Base-by-base conservation (phyloP, 2,113 vertebrate genomes). In the Mesoclemmys tuberculata region DNA sequence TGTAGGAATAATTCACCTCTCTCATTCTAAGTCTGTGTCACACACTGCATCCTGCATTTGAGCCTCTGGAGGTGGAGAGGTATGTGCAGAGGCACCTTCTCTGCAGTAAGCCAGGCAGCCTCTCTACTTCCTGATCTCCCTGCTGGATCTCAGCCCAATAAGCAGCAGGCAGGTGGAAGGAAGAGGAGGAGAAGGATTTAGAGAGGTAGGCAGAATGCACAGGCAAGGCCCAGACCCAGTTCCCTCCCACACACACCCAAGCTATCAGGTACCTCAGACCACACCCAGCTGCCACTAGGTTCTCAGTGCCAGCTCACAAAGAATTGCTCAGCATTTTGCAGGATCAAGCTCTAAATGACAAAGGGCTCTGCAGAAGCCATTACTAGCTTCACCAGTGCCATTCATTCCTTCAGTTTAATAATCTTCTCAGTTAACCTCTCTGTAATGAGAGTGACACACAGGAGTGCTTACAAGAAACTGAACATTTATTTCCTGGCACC, bases 101-200 rank as follows among this genome's bases (percentile, higher is more conserved):
- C 85, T 49, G 56, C 84, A 91, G 84, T 85, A 89, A 0, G 0
- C 2, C n/a, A 61, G 13, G 29, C 68, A 68, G 21, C 71, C n/a
- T 44, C 71, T 41, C 0, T 85, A 88, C 92, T 91, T 91, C 52
- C 12, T 54, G 51, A 35, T 22, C 14, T 6, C 80, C 52, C 52
- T 41, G 90, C 55, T 64, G 84, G 54, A 92, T 86, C 88, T 95
- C 93, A 87, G 93, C 85, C 90, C 92, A 84, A 89, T 49, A 84
- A 49, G 48, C n/a, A 54, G 82, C 4, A 84, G 90, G 52, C 31
- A 58, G 80, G n/a, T 14, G 38, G 14, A n/a, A 80, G 68, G 0
- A 4, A 80, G 52, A 74, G 41, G 54, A 83, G 48, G 52, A 52
- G 19, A 0, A 31, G 87, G 38, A 68, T 35, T 68, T 75, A 44